Conservation (phyloP, 2,797 vertebrate species). For the Sciaenops ocellatus region DNA sequence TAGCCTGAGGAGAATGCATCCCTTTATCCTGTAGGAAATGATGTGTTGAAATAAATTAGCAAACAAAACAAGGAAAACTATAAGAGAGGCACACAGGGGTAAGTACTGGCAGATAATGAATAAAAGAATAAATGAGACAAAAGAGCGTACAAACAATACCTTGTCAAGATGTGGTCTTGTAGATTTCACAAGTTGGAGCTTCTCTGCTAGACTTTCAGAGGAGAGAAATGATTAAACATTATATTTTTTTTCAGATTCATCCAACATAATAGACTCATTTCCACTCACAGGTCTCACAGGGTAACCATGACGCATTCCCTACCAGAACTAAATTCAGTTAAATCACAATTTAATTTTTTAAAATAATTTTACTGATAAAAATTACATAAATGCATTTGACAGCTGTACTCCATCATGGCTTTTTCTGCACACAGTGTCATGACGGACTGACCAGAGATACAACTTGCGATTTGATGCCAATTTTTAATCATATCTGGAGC, state of each 20-base stretch:
- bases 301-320: neutral
- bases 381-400: neutral
- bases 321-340: neutral
- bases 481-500: neutral
- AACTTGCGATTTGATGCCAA: neutral
- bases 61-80: slow-evolving; percentile 61
- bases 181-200: slow-evolving; percentile 84
- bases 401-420: neutral
- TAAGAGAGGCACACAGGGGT: slow-evolving; percentile 10
- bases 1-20: slow-evolving; percentile 53
- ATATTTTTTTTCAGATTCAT: neutral
- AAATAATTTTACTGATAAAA: neutral
- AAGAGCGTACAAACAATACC: slow-evolving; percentile 80
- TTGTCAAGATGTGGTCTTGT: slow-evolving; percentile 90
- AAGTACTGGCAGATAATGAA: neutral
- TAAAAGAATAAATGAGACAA: slow-evolving; percentile 4
- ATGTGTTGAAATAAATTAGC: slow-evolving; percentile 75
- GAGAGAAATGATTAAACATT: slow-evolving; percentile 22
- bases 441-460: neutral
- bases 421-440: neutral
- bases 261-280: neutral
- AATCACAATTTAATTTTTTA: neutral
- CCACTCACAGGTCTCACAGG: neutral
- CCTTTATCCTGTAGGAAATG: slow-evolving; percentile 68
- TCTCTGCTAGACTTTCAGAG: slow-evolving; percentile 89